Percentiles rank a stretch among this genome's conserved stretches.
Conservation (phyloP, 2,113 vertebrate genomes). For the Rhea pennata region DNA sequence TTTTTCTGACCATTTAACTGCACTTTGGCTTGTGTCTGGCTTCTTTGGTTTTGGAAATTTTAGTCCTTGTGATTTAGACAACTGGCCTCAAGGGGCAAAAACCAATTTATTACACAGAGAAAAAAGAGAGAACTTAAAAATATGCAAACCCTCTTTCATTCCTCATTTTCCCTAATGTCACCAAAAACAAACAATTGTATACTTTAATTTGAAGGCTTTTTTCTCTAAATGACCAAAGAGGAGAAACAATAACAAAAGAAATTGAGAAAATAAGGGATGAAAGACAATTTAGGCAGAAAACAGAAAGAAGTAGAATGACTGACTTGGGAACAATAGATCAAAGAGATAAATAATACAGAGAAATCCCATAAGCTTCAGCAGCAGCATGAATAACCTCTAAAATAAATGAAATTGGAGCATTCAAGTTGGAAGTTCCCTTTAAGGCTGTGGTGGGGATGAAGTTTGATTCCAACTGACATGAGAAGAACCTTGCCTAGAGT, state of each 20-base stretch:
- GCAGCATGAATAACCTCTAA: constrained; percentile 18
- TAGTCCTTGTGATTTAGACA: constrained; percentile 17
- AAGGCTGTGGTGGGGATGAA: neutral
- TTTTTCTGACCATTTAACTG: constrained; percentile 29
- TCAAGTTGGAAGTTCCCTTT: constrained; percentile 32
- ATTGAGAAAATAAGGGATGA: constrained; percentile 14
- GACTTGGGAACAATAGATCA: constrained; percentile 40
- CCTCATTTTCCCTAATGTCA: neutral
- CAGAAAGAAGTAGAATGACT: neutral
- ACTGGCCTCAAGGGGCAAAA: constrained; percentile 5
- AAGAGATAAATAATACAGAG: constrained; percentile 37
- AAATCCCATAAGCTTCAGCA: constrained; percentile 39
- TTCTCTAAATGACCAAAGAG: neutral
- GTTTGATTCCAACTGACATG: constrained; percentile 37
- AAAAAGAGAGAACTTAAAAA: constrained; percentile 3
- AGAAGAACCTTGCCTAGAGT: neutral
- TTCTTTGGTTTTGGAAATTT: neutral
- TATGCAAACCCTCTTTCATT: neutral
- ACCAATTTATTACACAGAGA: neutral
- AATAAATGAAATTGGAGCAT: constrained; percentile 32
- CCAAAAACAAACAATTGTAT: neutral
- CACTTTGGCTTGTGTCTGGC: neutral
- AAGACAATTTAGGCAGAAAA: constrained; percentile 13
- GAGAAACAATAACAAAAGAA: constrained; percentile 8
- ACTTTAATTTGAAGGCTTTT: neutral